These are phyloP conservation scores for Laticauda colubrina DNA, from an alignment of 2,113 vertebrate species.

Conservation along the genomic window DNA sequence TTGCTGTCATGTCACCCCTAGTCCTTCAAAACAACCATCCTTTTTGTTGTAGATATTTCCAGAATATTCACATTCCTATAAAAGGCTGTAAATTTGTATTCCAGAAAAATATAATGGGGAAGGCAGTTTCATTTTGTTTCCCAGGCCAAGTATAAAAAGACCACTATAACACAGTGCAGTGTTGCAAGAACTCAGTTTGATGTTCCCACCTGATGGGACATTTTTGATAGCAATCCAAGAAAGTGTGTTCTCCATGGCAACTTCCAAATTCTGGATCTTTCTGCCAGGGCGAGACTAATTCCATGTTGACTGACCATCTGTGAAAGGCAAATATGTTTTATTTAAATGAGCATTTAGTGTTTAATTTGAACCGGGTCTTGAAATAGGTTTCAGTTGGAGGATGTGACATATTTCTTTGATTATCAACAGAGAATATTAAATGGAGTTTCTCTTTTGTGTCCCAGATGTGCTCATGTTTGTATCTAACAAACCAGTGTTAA, in stretches of 20 bases:
- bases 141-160: background rate
- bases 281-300: background rate
- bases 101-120: background rate
- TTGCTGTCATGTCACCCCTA: background rate
- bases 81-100: background rate
- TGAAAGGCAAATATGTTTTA: background rate
- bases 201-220: background rate
- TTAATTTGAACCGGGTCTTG: background rate
- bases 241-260: background rate
- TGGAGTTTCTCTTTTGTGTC: background rate
- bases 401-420: background rate
- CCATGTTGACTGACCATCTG: background rate
- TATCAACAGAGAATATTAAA: background rate
- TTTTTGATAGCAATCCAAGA: background rate
- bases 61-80: background rate
- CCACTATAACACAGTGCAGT: background rate
- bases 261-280: background rate
- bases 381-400: background rate
- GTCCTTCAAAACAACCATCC: background rate
- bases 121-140: background rate
- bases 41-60: background rate
- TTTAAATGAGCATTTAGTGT: background rate
- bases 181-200: background rate
- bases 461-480: background rate
- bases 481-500: background rate